Evolutionary conservation across 1,140 invertebrate genomes (phyloP).

Genomic region (Mylabris phalerata): DNA sequence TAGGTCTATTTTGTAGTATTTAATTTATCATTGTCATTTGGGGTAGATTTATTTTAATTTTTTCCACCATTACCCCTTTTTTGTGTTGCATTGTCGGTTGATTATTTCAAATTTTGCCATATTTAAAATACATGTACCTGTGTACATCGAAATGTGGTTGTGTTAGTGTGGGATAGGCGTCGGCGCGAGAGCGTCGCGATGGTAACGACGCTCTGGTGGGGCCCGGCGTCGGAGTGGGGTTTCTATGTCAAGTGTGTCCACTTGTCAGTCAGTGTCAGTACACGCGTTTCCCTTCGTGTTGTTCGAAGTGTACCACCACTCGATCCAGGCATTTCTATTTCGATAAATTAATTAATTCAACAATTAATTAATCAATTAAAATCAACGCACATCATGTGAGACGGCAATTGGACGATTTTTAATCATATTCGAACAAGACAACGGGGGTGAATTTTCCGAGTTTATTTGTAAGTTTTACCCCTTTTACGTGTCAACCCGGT

Average conservation of each 20-base stretch:
- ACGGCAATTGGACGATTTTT: background rate
- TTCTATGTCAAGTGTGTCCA: slow-evolving; percentile 24
- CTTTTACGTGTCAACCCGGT: no score
- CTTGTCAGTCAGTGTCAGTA: slow-evolving; percentile 27
- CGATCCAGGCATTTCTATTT: slow-evolving; percentile 1
- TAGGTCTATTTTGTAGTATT: no score
- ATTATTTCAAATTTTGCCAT: no score
- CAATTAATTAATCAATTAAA: no score
- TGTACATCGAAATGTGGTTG: no score
- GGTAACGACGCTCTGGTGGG: slow-evolving; percentile 19
- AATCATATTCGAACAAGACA: background rate
- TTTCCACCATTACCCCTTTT: no score
- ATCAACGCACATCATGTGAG: slow-evolving; percentile 13
- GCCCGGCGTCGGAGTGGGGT: slow-evolving; percentile 16
- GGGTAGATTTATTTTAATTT: no score
- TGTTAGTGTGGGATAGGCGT: background rate
- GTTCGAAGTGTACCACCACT: slow-evolving; percentile 5
- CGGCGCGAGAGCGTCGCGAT: slow-evolving; percentile 16
- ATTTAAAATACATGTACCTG: no score
- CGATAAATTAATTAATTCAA: background rate
- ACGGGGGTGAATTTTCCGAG: slow-evolving; percentile 1
- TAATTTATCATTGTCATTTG: no score
- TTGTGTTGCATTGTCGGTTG: no score
- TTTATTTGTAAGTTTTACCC: slow-evolving; percentile 6
- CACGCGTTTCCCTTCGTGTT: slow-evolving; percentile 11